phyloP scores from a whole-genome alignment of 2,113 vertebrate species.

The Spea bombifrons region DNA sequence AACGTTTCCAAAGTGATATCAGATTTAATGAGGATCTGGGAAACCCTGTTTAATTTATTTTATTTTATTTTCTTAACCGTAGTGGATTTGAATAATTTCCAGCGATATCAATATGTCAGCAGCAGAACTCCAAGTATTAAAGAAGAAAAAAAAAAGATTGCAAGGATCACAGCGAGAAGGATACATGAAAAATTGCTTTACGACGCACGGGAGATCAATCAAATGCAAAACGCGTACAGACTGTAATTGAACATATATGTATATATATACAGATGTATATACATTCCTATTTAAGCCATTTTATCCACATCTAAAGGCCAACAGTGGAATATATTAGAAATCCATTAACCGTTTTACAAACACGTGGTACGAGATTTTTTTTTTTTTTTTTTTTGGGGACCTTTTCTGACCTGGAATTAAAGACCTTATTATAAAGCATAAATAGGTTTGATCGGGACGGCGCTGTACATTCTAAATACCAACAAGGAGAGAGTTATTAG shows the following conservation, averaged over 20 bases:
- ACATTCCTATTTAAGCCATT: neutral
- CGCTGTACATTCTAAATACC: neutral
- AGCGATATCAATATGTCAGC: neutral
- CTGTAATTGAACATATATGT: neutral
- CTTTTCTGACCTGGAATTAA: neutral
- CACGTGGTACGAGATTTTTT: neutral
- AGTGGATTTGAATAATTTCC: conserved; percentile 33
- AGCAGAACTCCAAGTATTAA: neutral
- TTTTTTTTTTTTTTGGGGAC: neutral
- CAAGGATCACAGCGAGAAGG: neutral
- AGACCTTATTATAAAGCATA: neutral
- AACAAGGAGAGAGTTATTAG: neutral
- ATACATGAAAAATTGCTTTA: neutral
- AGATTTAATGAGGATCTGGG: conserved; percentile 47
- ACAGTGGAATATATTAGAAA: neutral
- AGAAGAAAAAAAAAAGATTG: neutral
- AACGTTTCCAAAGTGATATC: conserved; percentile 46
- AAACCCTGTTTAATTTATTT: conserved; percentile 22
- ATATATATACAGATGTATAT: neutral
- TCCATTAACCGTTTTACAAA: neutral
- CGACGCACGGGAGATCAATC: neutral
- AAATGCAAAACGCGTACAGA: neutral
- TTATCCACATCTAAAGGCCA: conserved; percentile 2
- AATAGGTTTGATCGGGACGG: neutral
- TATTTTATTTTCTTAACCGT: conserved; percentile 19